Evolutionary conservation across 2,113 vertebrate species (phyloP), one percentile per base, ranked within the genome.

Genomic region (Chauna torquata): DNA sequence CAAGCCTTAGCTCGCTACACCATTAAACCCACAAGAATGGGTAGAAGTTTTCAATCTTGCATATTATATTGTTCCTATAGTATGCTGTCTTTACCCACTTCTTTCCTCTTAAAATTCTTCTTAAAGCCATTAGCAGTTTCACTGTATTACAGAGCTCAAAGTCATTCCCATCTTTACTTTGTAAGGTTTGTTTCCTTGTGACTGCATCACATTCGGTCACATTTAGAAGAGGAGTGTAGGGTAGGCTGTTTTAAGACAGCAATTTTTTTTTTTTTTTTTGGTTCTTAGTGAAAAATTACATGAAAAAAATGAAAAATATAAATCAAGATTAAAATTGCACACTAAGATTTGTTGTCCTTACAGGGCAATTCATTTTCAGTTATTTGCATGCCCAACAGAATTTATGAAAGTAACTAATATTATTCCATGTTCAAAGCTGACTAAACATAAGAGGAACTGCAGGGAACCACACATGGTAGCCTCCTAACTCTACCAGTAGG

Each of bases 11-110:
- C 4, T 82, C 47, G 24, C 62, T 95, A 52, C 57, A 24, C 45
- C 66, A 90, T 83, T 90, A 94, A 97, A 71, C 30, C 20, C 65
- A 91, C 78, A 75, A 71, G 68, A 92, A 86, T 25, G 17, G 52
- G 64, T 20, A 50, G 13, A 44, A 16, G 27, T 84, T 97, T 96
- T 96, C 66, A 76, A 44, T 95, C 91, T 97, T 82, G 64, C 61
- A n/a, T n/a, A 62, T 66, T 62, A 40, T 40, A 18, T 34, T 84
- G 30, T 38, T 86, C 23, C 40, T 45, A n/a, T 3, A 64, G 7
- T 32, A 16, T 18, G 38, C 18, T 71, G 25, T 20, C 40, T 89
- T 59, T 22, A 27, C 47, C 54, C 58, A 40, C 45, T 83, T 74
- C 38, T 20, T 59, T 6, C 9, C 3, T 42, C 49, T 58, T 36